Evolutionary conservation across 2,797 vertebrate genomes (phyloP).

Genomic region (Xyrichtys novacula): DNA sequence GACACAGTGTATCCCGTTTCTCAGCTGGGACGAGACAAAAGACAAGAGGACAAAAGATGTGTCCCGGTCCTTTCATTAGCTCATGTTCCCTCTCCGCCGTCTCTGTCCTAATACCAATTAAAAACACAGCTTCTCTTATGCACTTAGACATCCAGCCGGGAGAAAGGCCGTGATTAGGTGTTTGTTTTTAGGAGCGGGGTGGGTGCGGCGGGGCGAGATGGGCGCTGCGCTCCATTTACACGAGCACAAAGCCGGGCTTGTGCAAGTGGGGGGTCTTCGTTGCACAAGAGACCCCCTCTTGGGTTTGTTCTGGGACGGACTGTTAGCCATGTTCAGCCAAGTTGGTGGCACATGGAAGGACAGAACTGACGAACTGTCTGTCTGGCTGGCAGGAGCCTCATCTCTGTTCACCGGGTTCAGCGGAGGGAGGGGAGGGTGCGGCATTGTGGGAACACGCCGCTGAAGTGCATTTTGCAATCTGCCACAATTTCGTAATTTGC

Average conservation of each 20-base stretch:
- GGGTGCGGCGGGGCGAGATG: slow-evolving; percentile 16
- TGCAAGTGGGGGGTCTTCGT: slow-evolving; percentile 12
- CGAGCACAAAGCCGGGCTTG: slow-evolving; percentile 55
- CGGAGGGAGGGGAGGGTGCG: slow-evolving; percentile 25
- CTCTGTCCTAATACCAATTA: slow-evolving; percentile 75
- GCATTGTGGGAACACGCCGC: slow-evolving; percentile 56
- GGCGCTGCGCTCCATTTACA: slow-evolving; percentile 30
- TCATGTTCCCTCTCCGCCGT: slow-evolving; percentile 50
- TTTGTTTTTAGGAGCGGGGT: slow-evolving; percentile 50
- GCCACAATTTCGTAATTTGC: slow-evolving; percentile 54
- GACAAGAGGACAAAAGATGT: slow-evolving; percentile 68
- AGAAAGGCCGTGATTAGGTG: slow-evolving; percentile 43
- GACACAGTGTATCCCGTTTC: slow-evolving; percentile 80
- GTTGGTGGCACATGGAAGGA: slow-evolving; percentile 53
- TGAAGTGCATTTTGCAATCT: slow-evolving; percentile 57
- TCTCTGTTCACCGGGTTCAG: slow-evolving; percentile 26
- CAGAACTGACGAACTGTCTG: slow-evolving; percentile 50
- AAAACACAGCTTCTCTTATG: slow-evolving; percentile 61
- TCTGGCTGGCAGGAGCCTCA: slow-evolving; percentile 54
- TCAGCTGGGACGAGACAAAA: slow-evolving; percentile 67
- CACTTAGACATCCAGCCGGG: slow-evolving; percentile 13
- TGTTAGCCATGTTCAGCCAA: slow-evolving; percentile 58
- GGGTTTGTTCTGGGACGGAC: slow-evolving; percentile 54
- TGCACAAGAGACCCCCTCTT: slow-evolving; percentile 44
- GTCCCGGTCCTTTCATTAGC: slow-evolving; percentile 72